Evolutionary conservation across 1,140 invertebrate species (phyloP), one percentile per base, ranked within the genome.

Genomic region (Odontomachus brunneus): DNA sequence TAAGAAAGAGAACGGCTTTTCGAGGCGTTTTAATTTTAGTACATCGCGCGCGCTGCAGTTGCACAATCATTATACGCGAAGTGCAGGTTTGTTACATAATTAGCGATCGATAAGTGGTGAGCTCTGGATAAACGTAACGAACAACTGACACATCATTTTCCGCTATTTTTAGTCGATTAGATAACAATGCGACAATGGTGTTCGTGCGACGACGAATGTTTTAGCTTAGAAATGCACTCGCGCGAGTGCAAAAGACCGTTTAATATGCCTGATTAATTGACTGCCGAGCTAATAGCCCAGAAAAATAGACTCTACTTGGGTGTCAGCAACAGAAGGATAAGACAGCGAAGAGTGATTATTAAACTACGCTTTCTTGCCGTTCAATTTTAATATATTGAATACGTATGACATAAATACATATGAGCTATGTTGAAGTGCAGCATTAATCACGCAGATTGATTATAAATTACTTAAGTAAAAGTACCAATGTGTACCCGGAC

Each of bases 81-180:
- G 12, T 38, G 57, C 51, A 53, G 38, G n/a, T 55, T 24, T 11
- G 0, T 88, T 87, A 66, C 53, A 67, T 44, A 88, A 87, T 62
- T 22, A 48, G 19, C 14, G 15, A 14, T n/a, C 15, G n/a, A 24
- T 72, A 75, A 87, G 51, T 75, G 60, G 51, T 38, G 57, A 14
- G 48, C 17, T 24, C 15, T 1, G 19, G 11, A 78, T n/a, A 29
- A 65, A 69, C n/a, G 33, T 29, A 80, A 80, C 33, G 3, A 44
- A 11, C 9, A 55, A 11, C 11, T 44, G 19, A 22, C 22, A 44
- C 63, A 57, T 67, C 63, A 78, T 44, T 55, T 69, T 69, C 22
- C 24, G 48, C 22, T 26, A 55, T 15, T 1, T 53, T 33, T 51
- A 7, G 19, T 5, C 29, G 29, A 5, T 44, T 78, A 78, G 33